A percentile compares a stretch with the other conserved stretches of the same genome.
These are phyloP conservation scores for Elephantulus edwardii DNA, from an alignment of 2,113 vertebrate species.

Conservation along the genomic window DNA sequence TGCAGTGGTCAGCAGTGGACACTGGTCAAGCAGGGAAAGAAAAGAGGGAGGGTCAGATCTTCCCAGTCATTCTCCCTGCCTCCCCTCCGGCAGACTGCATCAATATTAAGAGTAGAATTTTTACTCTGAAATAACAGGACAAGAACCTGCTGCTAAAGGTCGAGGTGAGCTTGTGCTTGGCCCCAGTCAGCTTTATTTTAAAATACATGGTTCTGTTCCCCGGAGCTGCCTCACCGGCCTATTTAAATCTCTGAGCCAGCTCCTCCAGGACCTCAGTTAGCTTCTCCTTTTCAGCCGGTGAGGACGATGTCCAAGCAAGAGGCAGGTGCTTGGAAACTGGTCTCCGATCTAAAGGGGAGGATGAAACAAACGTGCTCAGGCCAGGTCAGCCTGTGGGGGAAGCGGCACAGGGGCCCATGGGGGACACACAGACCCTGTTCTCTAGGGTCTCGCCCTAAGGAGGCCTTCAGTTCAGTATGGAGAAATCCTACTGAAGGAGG, in stretches of 20 bases:
- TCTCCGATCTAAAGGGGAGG: conserved; percentile 82
- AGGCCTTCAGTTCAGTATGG: rapidly evolving
- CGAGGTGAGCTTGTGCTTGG: neutral
- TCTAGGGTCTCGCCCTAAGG: neutral
- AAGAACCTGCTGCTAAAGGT: neutral
- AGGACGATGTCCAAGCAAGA: conserved; percentile 83
- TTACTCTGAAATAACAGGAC: neutral
- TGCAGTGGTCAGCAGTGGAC: neutral
- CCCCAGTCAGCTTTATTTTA: neutral
- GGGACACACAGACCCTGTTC: neutral
- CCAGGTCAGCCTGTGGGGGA: rapidly evolving
- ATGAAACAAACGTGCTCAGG: rapidly evolving
- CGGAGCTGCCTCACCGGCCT: neutral
- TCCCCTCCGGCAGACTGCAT: neutral
- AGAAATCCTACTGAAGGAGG: too few species aligned
- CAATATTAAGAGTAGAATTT: neutral
- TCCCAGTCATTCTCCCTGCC: rapidly evolving
- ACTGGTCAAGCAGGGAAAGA: too few species aligned
- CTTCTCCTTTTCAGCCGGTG: conserved; percentile 83
- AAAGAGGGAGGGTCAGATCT: neutral
- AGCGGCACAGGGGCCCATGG: rapidly evolving
- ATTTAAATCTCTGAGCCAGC: conserved; percentile 83
- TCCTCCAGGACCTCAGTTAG: conserved; percentile 81
- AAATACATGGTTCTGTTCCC: neutral
- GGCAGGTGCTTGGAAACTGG: conserved; percentile 85